These are phyloP conservation scores for Sanderia malayensis DNA, from an alignment of 30 jellyfish, hydroid and myxozoan genomes.

Conservation along the genomic window DNA sequence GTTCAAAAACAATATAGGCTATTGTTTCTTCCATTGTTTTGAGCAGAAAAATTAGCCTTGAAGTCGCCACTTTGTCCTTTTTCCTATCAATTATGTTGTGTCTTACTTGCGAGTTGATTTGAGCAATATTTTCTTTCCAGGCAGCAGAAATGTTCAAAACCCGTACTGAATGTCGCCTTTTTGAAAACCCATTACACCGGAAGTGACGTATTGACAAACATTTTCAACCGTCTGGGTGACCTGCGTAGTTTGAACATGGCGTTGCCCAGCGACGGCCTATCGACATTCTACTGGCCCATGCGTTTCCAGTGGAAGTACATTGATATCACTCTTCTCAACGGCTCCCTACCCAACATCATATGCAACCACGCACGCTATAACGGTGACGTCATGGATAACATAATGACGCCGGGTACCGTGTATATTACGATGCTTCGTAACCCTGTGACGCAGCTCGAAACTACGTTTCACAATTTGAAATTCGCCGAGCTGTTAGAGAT, in stretches of 20 bases:
- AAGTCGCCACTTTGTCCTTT: no score
- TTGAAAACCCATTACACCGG: constrained; percentile 97
- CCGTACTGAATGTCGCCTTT: constrained; percentile 78
- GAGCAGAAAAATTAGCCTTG: no score
- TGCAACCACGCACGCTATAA: constrained; percentile 96
- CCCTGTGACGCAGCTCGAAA: constrained; percentile 93
- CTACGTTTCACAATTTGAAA: constrained; percentile 80
- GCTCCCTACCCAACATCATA: constrained; percentile 90
- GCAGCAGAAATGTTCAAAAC: constrained; percentile 88
- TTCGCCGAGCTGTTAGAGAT: constrained; percentile 79
- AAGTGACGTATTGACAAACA: constrained; percentile 95
- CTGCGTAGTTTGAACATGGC: constrained; percentile 85
- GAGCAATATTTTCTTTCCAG: constrained; percentile 55
- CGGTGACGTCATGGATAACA: constrained; percentile 97
- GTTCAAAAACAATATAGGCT: no score
- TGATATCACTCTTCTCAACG: constrained; percentile 87
- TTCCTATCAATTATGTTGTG: no score
- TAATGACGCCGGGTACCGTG: constrained; percentile 89
- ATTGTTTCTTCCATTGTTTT: no score
- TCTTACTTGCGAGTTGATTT: no score
- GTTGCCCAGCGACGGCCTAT: constrained; percentile 95
- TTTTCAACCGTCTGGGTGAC: constrained; percentile 90
- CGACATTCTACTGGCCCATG: constrained; percentile 98
- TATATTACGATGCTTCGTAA: constrained; percentile 83
- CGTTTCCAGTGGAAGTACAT: constrained; percentile 97